Evolutionary conservation across 2,888 invertebrate species (phyloP).

Genomic region (Quadriops clusia): DNA sequence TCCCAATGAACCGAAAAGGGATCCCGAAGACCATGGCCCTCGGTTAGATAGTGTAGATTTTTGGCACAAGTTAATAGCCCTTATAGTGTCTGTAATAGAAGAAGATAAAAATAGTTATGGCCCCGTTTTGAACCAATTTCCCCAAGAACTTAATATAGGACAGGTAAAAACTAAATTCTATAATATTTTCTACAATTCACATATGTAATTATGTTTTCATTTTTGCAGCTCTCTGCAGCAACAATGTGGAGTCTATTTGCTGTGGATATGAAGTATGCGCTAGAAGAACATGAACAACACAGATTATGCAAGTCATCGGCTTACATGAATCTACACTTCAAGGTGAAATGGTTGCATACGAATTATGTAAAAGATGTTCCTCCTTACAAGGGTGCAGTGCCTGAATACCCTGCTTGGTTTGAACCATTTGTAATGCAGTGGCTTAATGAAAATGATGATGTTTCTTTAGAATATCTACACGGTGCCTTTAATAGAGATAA

Average conservation of each 20-base stretch:
- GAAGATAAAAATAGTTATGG: slow-evolving; percentile 98
- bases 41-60: slow-evolving; percentile 86
- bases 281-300: slow-evolving; percentile 96
- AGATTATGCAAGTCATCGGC: slow-evolving; percentile 94
- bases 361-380: slow-evolving; percentile 97
- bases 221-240: slow-evolving; percentile 77
- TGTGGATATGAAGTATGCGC: slow-evolving; percentile 92
- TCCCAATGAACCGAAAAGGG: slow-evolving; percentile 80
- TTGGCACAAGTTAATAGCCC: slow-evolving; percentile 94
- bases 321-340: slow-evolving; percentile 99
- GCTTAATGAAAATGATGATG: slow-evolving; percentile 99
- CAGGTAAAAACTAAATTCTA: slow-evolving; percentile 44
- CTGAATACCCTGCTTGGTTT: slow-evolving; percentile 99
- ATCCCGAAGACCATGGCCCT: slow-evolving; percentile 78
- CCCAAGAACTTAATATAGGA: slow-evolving; percentile 97
- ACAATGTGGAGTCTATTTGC: slow-evolving; percentile 98
- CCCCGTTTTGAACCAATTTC: slow-evolving; percentile 96
- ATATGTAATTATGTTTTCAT: background rate
- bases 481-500: slow-evolving; percentile 98
- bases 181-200: background rate
- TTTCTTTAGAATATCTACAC: slow-evolving; percentile 95
- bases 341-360: slow-evolving; percentile 96
- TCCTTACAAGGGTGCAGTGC: slow-evolving; percentile 91
- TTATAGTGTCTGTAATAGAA: slow-evolving; percentile 96
- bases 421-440: slow-evolving; percentile 99